Conservation (phyloP, 2,113 vertebrate species). For the Catharus minimus region DNA sequence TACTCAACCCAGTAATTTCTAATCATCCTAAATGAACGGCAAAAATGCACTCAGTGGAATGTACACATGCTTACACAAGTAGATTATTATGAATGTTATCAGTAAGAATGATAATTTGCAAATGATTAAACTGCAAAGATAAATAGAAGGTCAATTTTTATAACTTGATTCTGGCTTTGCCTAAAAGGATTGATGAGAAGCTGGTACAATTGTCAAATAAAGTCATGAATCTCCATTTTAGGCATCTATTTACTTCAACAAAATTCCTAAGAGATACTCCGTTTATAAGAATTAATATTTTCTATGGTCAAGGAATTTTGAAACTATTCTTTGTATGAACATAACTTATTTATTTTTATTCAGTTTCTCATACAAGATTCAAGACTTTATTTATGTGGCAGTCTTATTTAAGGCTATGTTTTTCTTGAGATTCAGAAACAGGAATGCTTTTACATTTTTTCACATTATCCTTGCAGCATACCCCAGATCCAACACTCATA, state of each 20-base stretch:
- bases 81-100: conserved; percentile 3
- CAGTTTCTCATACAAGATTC: background rate
- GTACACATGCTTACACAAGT: background rate
- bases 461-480: background rate
- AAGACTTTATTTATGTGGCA: background rate
- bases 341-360: background rate
- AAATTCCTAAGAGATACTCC: conserved; percentile 4
- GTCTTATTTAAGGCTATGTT: background rate
- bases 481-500: background rate
- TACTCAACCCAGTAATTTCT: background rate
- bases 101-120: conserved; percentile 23
- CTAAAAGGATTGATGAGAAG: background rate
- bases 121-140: conserved; percentile 38
- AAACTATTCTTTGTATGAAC: background rate
- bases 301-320: background rate
- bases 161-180: background rate
- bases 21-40: background rate
- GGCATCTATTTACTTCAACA: conserved; percentile 36
- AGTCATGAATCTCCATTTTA: background rate
- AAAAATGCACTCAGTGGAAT: background rate
- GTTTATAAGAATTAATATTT: conserved; percentile 30
- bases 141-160: background rate
- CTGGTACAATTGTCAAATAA: conserved; percentile 3
- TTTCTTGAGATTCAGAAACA: background rate
- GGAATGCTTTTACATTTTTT: background rate